phyloP scores from a whole-genome alignment of 1,140 invertebrate species.

The Stenopsyche tienmushanensis region DNA sequence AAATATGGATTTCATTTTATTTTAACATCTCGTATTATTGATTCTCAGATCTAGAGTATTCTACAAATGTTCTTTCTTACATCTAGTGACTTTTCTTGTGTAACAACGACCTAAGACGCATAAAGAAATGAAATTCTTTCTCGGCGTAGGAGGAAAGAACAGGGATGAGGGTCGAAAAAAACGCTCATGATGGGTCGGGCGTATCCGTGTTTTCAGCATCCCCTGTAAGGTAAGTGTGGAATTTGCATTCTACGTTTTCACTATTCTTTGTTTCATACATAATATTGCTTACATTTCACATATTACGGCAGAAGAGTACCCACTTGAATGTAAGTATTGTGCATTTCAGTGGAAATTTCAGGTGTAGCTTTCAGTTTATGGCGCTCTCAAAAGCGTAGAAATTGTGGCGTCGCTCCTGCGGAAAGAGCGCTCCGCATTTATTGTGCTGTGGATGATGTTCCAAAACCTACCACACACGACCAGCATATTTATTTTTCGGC shows the following conservation, averaged over 20 bases:
- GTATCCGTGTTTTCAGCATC: conserved; percentile 15
- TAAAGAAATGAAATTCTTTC: too few species aligned
- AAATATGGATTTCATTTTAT: too few species aligned
- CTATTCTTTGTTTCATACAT: conserved; percentile 41
- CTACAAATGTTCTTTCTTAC: too few species aligned
- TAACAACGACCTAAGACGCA: too few species aligned
- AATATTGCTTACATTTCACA: conserved; percentile 43
- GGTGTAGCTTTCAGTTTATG: conserved; percentile 38
- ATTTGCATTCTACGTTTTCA: conserved; percentile 39
- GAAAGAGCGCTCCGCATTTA: conserved; percentile 6
- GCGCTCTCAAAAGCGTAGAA: conserved; percentile 36
- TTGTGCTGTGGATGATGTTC: conserved; percentile 16
- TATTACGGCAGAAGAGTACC: conserved; percentile 37
- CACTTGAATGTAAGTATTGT: conserved; percentile 34
- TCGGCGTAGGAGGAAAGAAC: too few species aligned
- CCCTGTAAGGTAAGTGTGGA: conserved; percentile 16
- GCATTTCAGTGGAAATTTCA: conserved; percentile 39
- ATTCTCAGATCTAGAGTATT: too few species aligned
- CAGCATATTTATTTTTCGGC: too few species aligned
- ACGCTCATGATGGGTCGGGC: background rate
- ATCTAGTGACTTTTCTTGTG: too few species aligned
- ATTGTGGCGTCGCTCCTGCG: conserved; percentile 16
- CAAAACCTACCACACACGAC: background rate
- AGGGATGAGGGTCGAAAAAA: too few species aligned
- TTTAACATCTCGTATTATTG: too few species aligned